Evolutionary conservation across 2,797 vertebrate genomes (phyloP).

Genomic region (Cygnus olor): DNA sequence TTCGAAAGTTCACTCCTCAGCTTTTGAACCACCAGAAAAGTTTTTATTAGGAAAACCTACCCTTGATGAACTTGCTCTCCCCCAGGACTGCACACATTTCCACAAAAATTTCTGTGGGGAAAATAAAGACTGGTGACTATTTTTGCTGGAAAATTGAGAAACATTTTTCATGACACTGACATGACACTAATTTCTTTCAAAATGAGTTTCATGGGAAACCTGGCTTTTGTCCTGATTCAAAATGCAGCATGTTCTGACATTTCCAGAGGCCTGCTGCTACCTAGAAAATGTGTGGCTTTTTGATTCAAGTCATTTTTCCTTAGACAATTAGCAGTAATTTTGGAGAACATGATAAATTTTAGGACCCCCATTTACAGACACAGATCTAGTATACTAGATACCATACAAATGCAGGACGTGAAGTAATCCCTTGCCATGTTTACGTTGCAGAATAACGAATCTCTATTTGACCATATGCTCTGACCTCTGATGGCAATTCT

Average conservation of each 20-base stretch:
- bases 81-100: neutral
- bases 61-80: neutral
- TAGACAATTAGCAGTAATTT: neutral
- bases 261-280: neutral
- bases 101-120: neutral
- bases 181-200: neutral
- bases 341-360: neutral
- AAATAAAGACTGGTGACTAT: neutral
- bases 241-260: neutral
- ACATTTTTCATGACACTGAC: neutral
- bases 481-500: neutral
- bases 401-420: neutral
- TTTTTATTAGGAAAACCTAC: neutral
- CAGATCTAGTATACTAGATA: neutral
- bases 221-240: neutral
- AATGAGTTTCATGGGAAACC: neutral
- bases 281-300: neutral
- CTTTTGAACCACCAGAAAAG: neutral
- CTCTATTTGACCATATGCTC: neutral
- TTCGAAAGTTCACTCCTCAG: neutral
- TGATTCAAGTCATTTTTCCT: neutral
- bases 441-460: neutral
- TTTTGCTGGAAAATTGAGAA: neutral
- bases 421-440: neutral
- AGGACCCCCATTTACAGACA: neutral